These are phyloP conservation scores for Hippopotamyrus pictus DNA, from an alignment of 2,797 vertebrate species.

Conservation along the genomic window DNA sequence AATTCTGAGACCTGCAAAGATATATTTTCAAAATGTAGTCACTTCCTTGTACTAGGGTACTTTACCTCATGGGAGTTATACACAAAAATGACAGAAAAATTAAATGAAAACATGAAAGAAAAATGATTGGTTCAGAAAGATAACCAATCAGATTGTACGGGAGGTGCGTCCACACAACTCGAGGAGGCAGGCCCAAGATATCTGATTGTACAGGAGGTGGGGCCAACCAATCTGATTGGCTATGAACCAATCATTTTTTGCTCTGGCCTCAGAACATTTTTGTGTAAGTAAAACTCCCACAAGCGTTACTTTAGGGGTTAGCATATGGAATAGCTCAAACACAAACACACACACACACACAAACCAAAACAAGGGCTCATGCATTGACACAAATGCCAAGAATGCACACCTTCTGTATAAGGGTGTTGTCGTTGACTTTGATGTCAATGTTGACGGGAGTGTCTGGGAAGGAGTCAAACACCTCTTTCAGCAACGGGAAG, in stretches of 20 bases:
- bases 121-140: not conserved
- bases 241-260: not conserved
- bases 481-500: slow-evolving; percentile 84
- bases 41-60: not conserved
- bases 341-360: not conserved
- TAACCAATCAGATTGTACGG: not conserved
- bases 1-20: slow-evolving; percentile 80
- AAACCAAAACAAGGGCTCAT: not conserved
- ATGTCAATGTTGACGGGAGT: slow-evolving; percentile 95
- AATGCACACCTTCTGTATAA: slow-evolving; percentile 81
- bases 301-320: not conserved
- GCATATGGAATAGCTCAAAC: not conserved
- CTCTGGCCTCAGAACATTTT: not conserved
- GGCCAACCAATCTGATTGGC: not conserved
- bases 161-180: not conserved
- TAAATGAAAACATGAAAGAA: not conserved
- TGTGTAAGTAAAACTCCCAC: not conserved
- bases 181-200: not conserved
- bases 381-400: not conserved
- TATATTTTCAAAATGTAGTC: not conserved
- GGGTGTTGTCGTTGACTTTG: slow-evolving; percentile 82
- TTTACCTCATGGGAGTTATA: not conserved
- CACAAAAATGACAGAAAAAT: too few species aligned
- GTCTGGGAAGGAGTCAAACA: slow-evolving; percentile 89
- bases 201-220: too few species aligned